Evolutionary conservation across 2,888 invertebrate genomes (phyloP), one percentile per base, ranked within the genome.

Genomic region (Ctenicera cuprea): DNA sequence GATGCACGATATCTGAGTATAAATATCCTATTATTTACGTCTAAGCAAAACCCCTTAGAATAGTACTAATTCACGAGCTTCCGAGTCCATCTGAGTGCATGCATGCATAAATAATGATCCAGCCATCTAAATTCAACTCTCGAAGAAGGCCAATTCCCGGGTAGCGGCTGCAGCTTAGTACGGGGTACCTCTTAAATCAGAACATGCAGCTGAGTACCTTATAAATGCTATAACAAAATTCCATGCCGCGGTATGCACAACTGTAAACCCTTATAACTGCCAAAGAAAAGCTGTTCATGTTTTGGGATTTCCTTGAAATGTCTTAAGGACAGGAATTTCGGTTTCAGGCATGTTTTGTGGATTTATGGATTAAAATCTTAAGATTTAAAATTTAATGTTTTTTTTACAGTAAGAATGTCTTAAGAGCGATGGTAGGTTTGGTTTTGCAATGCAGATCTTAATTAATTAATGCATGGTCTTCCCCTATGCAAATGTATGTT

Each of bases 11-110:
- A 26, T 54, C n/a, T 7, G 41, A 45, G 41, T 64, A 64, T 64
- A 68, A 68, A 70, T 73, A 70, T 63, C 30, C 48, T 33, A 73
- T 70, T 73, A 73, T 73, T 73, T 73, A 73, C 70, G 73, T 50
- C 59, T 57, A 61, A 64, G 69, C 68, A 50, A 69, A 50, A 59
- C 67, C 50, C 61, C 65, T 65, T 68, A 73, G 68, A 73, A 70
- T 50, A 41, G 73, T 50, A 65, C 65, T 69, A 73, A 73, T 73
- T 73, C 69, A 69, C 30, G 73, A 69, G 73, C 68, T 73, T 73
- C 73, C 73, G 73, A 64, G 73, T 73, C 71, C 74, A 71, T 71
- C 70, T 71, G 74, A 74, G 74, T 74, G 69, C 74, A 74, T 71
- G 74, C 65, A 74, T 74, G 74, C 74, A 74, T 74, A 74, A 74